Percentiles rank a stretch among this genome's conserved stretches.
phyloP scores from a whole-genome alignment of 2,888 invertebrate species.

The Cepaea hortensis region DNA sequence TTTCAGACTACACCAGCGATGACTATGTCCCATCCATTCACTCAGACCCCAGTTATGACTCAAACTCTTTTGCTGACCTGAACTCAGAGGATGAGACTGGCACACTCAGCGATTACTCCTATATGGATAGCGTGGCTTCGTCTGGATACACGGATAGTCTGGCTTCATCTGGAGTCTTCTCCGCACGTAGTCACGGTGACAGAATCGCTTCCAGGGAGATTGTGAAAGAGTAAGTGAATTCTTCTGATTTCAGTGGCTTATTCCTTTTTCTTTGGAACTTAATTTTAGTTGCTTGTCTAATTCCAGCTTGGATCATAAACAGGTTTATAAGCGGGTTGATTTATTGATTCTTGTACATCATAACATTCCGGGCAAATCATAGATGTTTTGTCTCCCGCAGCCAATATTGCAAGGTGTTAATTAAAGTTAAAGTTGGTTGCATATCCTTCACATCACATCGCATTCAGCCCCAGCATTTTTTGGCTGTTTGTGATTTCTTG shows the following conservation, averaged over 20 bases:
- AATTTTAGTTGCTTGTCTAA: no score
- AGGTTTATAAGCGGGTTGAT: no score
- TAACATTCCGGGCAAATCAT: no score
- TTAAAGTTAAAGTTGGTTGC: no score
- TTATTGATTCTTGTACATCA: no score
- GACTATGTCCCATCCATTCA: background rate
- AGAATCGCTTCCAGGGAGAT: constrained; percentile 28
- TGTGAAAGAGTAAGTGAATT: constrained; percentile 45
- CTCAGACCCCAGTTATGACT: constrained; percentile 38
- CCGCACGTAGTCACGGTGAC: background rate
- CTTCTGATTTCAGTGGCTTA: background rate
- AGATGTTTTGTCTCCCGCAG: no score
- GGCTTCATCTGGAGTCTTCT: constrained; percentile 43
- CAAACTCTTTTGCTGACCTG: constrained; percentile 40
- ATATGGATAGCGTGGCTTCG: constrained; percentile 40
- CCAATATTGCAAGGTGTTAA: no score
- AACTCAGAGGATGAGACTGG: constrained; percentile 42
- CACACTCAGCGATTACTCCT: constrained; percentile 37
- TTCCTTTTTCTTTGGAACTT: no score
- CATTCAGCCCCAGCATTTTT: no score
- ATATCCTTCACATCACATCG: no score
- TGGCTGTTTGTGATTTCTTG: no score
- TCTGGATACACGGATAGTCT: constrained; percentile 42
- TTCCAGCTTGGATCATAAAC: no score
- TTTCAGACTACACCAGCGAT: background rate